Conservation (phyloP, 2,113 vertebrate genomes). For the Lophotis ruficrista region DNA sequence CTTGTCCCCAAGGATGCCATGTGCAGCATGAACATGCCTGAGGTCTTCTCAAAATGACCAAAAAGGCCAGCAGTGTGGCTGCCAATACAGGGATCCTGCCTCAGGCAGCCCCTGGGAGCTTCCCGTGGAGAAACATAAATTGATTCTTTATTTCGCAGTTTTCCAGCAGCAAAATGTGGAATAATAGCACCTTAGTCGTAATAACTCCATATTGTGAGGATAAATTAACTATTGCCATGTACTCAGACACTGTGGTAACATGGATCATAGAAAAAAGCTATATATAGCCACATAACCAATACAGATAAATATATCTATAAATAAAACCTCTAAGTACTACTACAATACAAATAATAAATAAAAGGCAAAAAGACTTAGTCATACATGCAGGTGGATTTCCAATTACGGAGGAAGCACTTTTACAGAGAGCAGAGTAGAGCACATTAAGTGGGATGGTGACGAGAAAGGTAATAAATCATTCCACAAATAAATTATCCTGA, state of each 20-base stretch:
- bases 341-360: constrained; percentile 42
- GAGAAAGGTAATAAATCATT: constrained; percentile 29
- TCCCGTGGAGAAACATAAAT: neutral
- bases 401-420: constrained; percentile 18
- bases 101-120: neutral
- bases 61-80: neutral
- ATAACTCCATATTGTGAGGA: neutral
- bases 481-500: constrained; percentile 13
- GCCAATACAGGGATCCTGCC: neutral
- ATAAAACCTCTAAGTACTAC: constrained; percentile 15
- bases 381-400: neutral
- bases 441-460: neutral
- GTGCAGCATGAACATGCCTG: neutral
- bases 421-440: neutral
- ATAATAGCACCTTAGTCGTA: neutral
- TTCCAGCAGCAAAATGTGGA: neutral
- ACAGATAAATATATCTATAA: constrained; percentile 16
- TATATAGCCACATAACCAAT: neutral
- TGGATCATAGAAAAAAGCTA: neutral
- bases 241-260: neutral
- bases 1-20: neutral
- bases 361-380: constrained; percentile 13
- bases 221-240: neutral
- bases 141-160: neutral
- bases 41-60: neutral